These are phyloP conservation scores for Clinocottus analis DNA, from an alignment of 2,113 vertebrate genomes.

Conservation along the genomic window DNA sequence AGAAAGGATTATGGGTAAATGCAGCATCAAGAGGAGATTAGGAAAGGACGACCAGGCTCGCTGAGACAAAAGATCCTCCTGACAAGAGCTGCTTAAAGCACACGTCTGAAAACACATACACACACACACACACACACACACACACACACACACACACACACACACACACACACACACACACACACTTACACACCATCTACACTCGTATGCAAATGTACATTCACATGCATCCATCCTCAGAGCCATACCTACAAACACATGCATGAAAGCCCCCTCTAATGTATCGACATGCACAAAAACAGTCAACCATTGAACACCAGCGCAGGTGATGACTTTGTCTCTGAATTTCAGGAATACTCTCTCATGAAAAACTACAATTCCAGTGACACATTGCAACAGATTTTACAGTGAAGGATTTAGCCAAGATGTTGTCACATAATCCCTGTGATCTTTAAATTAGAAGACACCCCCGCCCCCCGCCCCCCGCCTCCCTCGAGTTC, in stretches of 20 bases:
- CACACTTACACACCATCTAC: conserved; percentile 28
- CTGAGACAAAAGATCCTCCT: conserved; percentile 82
- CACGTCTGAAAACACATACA: conserved; percentile 52
- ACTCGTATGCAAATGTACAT: conserved; percentile 30
- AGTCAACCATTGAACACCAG: not conserved
- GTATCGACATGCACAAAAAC: conserved; percentile 19
- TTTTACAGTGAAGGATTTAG: conserved; percentile 57
- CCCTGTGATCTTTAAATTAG: conserved; percentile 51
- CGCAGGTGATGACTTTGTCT: not conserved
- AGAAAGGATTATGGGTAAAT: conserved; percentile 84
- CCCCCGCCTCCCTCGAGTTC: conserved; percentile 38
- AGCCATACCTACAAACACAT: conserved; percentile 32
- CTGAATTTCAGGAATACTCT: conserved; percentile 35
- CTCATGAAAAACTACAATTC: conserved; percentile 50
- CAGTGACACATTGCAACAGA: conserved; percentile 42
- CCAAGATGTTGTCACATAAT: conserved; percentile 67
- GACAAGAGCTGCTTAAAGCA: conserved; percentile 75
- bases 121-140: not conserved
- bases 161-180: no score
- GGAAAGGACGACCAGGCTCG: conserved; percentile 69
- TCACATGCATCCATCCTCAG: conserved; percentile 10
- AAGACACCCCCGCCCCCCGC: conserved; percentile 43
- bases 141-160: not conserved
- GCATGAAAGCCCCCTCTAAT: conserved; percentile 14
- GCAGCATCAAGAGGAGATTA: conserved; percentile 84